Base-by-base conservation (phyloP, 2,888 invertebrate species). In the Synanthedon tipuliformis region DNA sequence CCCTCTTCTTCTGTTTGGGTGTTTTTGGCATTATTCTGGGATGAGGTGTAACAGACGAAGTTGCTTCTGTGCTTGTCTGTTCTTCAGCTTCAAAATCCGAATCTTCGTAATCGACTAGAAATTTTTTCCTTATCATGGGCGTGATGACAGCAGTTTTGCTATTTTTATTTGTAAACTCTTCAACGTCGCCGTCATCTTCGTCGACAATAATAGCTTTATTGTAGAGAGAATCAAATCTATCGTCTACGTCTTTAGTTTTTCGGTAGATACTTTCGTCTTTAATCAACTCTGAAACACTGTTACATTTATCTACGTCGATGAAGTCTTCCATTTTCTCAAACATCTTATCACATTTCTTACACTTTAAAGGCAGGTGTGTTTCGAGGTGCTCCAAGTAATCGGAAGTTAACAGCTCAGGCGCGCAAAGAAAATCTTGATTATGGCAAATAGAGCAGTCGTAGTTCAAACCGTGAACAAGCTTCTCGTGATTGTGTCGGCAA, bases 361-460 rank as follows among this genome's bases (percentile, higher is more conserved):
- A 88, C 54, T 73, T 71, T 2, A 88, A 59, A 0, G 88, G 88
- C 2, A 76, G 62, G 56, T 88, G 88, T 60, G 80, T 71, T 52
- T 66, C 53, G 0, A 88, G 64, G 57, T 88, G 88, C 53, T 61
- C 56, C 8, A 83, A 65, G 51, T 87, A 83, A 7, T 73, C 68
- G 53, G 68, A 53, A 57, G 70, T 78, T 0, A 85, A 60, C 41
- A 70, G 59, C 53, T 75, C 63, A 0, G 81, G 79, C 15, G 63
- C 63, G 59, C 83, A 85, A 40, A 83, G 73, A 56, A 73, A 83
- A 53, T 64, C 70, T 13, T 65, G 61, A 8, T 79, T 81, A 54
- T 87, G 70, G 55, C 88, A 88, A 53, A 88, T 75, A 0, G 79
- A 74, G 51, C 88, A 88, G 53, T 88, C 80, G 65, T 75, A 88